phyloP scores from a whole-genome alignment of 2,113 vertebrate species.

The Entomyzon cyanotis region DNA sequence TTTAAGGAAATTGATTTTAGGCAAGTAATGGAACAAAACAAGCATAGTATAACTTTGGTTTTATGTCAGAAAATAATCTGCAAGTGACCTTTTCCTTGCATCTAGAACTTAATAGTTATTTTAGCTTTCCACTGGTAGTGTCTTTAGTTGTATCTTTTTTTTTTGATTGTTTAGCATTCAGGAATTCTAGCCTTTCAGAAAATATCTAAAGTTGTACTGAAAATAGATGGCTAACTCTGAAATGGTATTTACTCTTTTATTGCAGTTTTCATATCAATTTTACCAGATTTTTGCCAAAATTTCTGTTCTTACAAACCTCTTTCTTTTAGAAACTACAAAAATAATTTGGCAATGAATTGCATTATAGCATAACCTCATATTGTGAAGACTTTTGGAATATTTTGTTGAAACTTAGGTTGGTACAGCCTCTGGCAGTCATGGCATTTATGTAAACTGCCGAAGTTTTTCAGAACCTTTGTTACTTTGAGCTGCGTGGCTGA shows the following conservation, averaged over 20 bases:
- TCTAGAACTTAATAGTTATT: not conserved
- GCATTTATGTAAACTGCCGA: not conserved
- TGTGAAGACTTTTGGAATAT: not conserved
- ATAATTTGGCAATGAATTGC: conserved; percentile 18
- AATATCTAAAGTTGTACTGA: not conserved
- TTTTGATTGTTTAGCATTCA: not conserved
- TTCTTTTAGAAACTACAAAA: conserved; percentile 25
- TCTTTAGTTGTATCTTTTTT: not conserved
- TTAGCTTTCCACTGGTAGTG: not conserved
- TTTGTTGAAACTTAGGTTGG: not conserved
- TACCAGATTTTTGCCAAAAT: not conserved
- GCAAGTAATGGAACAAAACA: not conserved
- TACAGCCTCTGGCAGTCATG: not conserved
- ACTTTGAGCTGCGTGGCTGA: conserved; percentile 11
- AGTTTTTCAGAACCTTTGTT: conserved; percentile 1
- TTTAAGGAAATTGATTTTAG: not conserved
- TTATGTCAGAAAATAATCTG: not conserved
- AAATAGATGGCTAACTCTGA: conserved; percentile 25
- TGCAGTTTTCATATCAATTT: conserved; percentile 18
- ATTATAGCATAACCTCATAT: not conserved
- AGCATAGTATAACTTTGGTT: not conserved
- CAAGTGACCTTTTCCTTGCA: not conserved
- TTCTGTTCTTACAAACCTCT: conserved; percentile 3
- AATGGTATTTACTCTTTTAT: conserved; percentile 5
- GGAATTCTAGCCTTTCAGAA: not conserved